Percentiles rank a stretch among this genome's conserved stretches.
These are phyloP conservation scores for Mus minutoides DNA, from an alignment of 2,797 vertebrate species.

Conservation along the genomic window DNA sequence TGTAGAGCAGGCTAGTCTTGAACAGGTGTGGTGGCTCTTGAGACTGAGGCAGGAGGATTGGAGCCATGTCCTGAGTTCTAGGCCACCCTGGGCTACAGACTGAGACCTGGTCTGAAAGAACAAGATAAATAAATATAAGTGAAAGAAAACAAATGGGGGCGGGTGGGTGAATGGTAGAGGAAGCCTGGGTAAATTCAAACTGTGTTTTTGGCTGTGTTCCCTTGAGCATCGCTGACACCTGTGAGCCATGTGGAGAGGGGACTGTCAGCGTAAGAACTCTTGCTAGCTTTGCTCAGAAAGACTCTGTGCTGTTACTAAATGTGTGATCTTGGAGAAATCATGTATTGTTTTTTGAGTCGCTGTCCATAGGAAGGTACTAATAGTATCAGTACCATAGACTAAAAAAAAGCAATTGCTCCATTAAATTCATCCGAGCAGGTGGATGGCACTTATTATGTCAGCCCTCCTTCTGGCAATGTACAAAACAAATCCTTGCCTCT, in stretches of 20 bases:
- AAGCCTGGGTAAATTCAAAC: neutral
- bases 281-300: conserved; percentile 6
- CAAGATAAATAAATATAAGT: neutral
- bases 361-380: neutral
- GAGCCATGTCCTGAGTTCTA: neutral
- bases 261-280: neutral
- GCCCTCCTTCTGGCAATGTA: neutral
- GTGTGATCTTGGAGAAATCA: neutral
- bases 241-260: neutral
- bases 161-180: neutral
- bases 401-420: conserved; percentile 1
- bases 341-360: neutral
- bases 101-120: neutral
- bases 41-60: neutral
- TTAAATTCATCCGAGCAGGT: conserved; percentile 28
- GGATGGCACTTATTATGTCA: neutral
- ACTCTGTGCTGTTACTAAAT: neutral
- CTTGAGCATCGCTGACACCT: neutral
- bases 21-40: neutral
- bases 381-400: neutral
- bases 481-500: conserved; percentile 19
- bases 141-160: neutral
- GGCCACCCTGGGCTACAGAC: neutral
- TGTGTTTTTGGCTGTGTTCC: neutral
- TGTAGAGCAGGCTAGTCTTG: neutral